Base-by-base conservation (phyloP, 2,888 invertebrate species). In the Tricholauxania praeusta region DNA sequence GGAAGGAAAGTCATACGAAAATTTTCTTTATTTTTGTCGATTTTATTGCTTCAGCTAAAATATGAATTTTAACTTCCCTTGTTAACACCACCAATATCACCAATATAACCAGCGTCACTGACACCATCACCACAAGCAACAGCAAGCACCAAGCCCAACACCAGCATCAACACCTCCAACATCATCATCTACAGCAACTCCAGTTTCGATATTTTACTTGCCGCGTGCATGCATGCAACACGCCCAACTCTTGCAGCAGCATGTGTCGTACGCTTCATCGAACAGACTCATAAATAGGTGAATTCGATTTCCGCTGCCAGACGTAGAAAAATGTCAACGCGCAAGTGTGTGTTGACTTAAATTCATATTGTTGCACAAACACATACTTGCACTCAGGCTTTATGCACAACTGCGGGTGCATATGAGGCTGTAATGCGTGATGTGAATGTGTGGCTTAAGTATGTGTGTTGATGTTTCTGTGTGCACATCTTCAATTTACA, bases 231-330 rank as follows among this genome's bases (percentile, higher is more conserved):
- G 10, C 39, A 39, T 39, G 7, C 10, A 39, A 39, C 39, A 39
- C 8, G 7, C 39, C 0, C 39, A 39, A 39, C 10, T 39, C 39
- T 39, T 39, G 39, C 8, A 47, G 63, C 39, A 47, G 63, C 48
- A 19, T 49, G 14, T 63, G 49, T 17, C 47, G 19, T 48, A 48
- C 12, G 48, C 22, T 17, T 22, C 63, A 12, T 47, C 48, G 19
- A 47, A 65, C 22, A 65, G 51, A 49, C 64, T 49, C 64, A 51
- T 65, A 51, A 49, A 65, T 51, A 65, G 64, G 51, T 64, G 49
- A 64, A 51, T 64, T 64, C 64, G 64, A 64, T 64, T 64, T 64
- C 51, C 64, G 49, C 28, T 49, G 64, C 64, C 64, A 64, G 64
- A 64, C 64, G 14, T 64, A 3, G n/a, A 48, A 17, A 47, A 39